Base-by-base conservation (phyloP, 2,888 invertebrate species). In the Iselma pallidipennis region DNA sequence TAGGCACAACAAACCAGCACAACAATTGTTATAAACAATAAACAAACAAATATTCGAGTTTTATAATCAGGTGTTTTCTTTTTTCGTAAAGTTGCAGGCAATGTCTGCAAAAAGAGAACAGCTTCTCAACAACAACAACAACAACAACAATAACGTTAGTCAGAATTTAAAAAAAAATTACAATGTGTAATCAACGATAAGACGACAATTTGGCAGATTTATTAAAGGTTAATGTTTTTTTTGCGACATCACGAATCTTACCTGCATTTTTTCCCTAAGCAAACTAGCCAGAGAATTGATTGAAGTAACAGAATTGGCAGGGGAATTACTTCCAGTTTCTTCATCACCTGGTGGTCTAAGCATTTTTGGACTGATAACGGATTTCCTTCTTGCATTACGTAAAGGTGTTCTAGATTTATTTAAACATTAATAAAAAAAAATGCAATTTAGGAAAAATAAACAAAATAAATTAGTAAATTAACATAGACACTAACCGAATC, bases 1-100 rank as follows among this genome's bases (percentile, higher is more conserved):
- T 95, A 93, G 0, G 94, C 92, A 74, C 94, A 91, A 0, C 91
- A 90, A 19, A 95, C 90, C 78, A 94, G 86, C 78, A 94, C 91
- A 0, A 91, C 88, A 26, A 95, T 89, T 21, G 91, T 88, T 1
- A 94, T 85, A 76, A 94, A 94, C 75, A 95, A 85, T 52, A 94
- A 86, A 0, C 87, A 87, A 0, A 94, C 94, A 78, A 94, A 94
- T 4, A 90, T 90, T 66, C 91, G 88, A 0, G 94, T 85, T 81
- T 91, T 92, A 81, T 91, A 92, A 76, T 92, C 91, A 31, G 88
- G 87, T 0, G 90, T 84, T 72, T 86, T 85, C 70, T 86, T 86
- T 72, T 85, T 89, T 75, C 90, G 89, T 50, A 91, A 85, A 53
- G 89, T 87, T 66, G 90, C 88, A 2, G 92, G 90, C 48, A 92